Base-by-base conservation (phyloP, 2,888 invertebrate genomes). In the Alsophila aescularia region DNA sequence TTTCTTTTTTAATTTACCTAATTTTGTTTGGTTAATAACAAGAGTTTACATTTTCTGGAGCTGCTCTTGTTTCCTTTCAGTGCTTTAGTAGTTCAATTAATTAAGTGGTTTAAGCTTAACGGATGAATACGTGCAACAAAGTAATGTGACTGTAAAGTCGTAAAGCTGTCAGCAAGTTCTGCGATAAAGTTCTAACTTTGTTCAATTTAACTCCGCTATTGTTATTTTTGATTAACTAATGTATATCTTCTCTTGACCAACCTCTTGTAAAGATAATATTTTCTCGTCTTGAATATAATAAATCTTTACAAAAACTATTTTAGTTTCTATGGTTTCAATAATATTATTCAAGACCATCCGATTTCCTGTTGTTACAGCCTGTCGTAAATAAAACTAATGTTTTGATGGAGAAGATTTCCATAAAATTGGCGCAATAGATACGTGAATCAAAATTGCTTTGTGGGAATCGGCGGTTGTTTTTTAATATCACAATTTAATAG, bases 401-500 rank as follows among this genome's bases (percentile, higher is more conserved):
- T 5, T 2, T 24, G 18, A 18, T 8, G 3, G 24, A 7, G 24
- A 24, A 2, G 8, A 24, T 24, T 24, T 24, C 8, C 24, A 24
- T 24, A 2, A 5, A 24, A 2, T 18, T 5, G 3, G 7, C 24
- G 24, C 5, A 2, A 5, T 1, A 24, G 8, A 18, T 18, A 24
- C 8, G 24, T 24, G 24, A 6, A 32, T 32, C 12, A 14, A 29
- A 29, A 31, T 52, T 27, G 31, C 37, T 43, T 47, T 54, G 35
- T 40, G 48, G 44, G 43, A 57, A 52, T 39, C 15, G 31, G 8
- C 13, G 35, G 36, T 54, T 40, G 31, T 8, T 39, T 44, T 48
- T 52, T 29, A 39, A 82, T 83, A 85, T 85, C 79, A 83, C 79
- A 70, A 79, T 74, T 69, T 69, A 81, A 89, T 85, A 86, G 87